These are phyloP conservation scores for Hoplias malabaricus DNA, from an alignment of 2,113 vertebrate genomes.

Conservation along the genomic window DNA sequence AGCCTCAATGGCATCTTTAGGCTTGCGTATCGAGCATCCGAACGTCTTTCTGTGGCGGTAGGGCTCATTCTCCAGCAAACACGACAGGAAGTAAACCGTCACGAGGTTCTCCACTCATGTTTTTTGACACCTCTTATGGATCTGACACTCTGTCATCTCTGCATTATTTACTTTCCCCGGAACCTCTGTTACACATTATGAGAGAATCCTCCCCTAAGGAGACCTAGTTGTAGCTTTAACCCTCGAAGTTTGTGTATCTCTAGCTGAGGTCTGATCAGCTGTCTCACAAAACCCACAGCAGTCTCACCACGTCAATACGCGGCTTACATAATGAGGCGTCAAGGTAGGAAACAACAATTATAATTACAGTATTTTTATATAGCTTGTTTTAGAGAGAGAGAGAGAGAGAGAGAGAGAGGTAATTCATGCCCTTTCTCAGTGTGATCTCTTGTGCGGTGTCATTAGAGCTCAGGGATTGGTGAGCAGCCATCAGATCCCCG, in stretches of 20 bases:
- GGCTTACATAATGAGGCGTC: not conserved
- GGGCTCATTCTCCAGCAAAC: not conserved
- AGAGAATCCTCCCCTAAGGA: conserved; percentile 5
- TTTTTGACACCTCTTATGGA: not conserved
- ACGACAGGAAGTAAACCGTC: not conserved
- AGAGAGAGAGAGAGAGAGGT: not conserved
- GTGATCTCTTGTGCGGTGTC: conserved; percentile 21
- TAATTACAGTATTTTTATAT: not conserved
- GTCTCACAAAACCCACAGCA: not conserved
- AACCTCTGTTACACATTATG: conserved; percentile 4
- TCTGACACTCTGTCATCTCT: not conserved
- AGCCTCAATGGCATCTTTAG: not conserved
- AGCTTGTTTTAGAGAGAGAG: not conserved
- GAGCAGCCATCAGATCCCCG: conserved; percentile 13
- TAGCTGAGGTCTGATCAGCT: conserved; percentile 1
- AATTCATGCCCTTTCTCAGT: not conserved
- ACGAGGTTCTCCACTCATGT: not conserved
- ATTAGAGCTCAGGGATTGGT: conserved; percentile 25
- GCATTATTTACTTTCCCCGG: not conserved
- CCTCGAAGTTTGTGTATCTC: not conserved
- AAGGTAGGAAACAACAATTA: conserved; percentile 5
- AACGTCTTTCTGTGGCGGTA: not conserved
- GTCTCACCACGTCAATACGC: not conserved
- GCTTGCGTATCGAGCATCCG: not conserved
- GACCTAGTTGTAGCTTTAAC: not conserved